Conservation (phyloP, 2,888 invertebrate species). For the Agrilus biguttatus region DNA sequence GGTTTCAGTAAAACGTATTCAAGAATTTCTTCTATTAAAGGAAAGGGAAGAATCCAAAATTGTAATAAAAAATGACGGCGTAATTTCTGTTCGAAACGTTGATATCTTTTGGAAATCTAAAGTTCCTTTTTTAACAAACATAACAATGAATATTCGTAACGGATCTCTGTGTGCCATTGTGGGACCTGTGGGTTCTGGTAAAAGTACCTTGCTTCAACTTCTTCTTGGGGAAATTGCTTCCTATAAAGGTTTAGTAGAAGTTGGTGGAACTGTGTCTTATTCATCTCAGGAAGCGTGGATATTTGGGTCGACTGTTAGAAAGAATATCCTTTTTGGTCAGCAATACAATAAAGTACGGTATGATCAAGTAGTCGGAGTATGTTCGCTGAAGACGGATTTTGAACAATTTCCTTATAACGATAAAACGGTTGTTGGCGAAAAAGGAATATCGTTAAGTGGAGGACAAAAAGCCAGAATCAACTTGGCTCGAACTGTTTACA, state of each 20-base stretch:
- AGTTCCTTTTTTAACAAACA: slow-evolving; percentile 20
- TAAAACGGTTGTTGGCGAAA: slow-evolving; percentile 47
- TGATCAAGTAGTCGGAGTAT: slow-evolving; percentile 38
- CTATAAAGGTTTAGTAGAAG: slow-evolving; percentile 33
- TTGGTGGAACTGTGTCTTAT: slow-evolving; percentile 42
- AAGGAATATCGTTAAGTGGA: slow-evolving; percentile 63
- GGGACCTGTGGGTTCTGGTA: slow-evolving; percentile 82
- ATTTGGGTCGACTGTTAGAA: slow-evolving; percentile 41
- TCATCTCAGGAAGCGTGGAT: slow-evolving; percentile 56
- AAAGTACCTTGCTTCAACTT: slow-evolving; percentile 41
- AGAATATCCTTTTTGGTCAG: slow-evolving; percentile 55
- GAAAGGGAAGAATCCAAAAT: slow-evolving; percentile 27
- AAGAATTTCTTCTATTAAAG: slow-evolving; percentile 40
- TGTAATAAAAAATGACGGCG: slow-evolving; percentile 10
- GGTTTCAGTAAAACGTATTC: slow-evolving; percentile 37
- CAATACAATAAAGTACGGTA: slow-evolving; percentile 32
- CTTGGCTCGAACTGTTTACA: slow-evolving; percentile 62
- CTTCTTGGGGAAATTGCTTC: slow-evolving; percentile 45
- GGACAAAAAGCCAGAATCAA: slow-evolving; percentile 71
- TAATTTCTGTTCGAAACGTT: slow-evolving; percentile 13
- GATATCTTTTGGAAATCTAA: slow-evolving; percentile 19
- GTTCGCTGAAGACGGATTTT: slow-evolving; percentile 49
- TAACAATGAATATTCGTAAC: slow-evolving; percentile 30
- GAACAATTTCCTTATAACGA: slow-evolving; percentile 41
- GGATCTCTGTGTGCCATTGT: slow-evolving; percentile 57